A percentile compares a stretch with the other conserved stretches of the same genome.
Conservation (phyloP, 2,888 invertebrate genomes). For the Papilio demoleus region DNA sequence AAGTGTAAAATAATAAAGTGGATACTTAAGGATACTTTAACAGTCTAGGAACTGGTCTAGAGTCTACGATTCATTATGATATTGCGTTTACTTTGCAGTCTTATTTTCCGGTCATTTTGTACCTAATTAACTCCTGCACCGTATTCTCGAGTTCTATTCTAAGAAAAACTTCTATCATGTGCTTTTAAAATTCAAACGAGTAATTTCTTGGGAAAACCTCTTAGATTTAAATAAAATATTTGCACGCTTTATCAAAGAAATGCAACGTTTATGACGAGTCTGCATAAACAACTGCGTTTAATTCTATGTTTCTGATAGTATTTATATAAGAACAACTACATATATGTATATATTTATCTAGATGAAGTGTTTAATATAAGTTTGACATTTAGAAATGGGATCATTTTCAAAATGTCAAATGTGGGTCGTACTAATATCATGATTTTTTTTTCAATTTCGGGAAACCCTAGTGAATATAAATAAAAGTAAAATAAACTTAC, state of each 20-base stretch:
- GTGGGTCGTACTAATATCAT: too few relatives aligned
- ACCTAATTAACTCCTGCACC: slow-evolving; percentile 17
- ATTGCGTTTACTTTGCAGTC: not conserved
- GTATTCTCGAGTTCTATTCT: slow-evolving; percentile 12
- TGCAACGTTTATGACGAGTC: not conserved
- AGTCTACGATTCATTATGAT: not conserved
- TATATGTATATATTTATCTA: too few relatives aligned
- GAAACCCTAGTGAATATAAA: too few relatives aligned
- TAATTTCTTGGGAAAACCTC: not conserved
- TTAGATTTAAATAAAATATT: not conserved
- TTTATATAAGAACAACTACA: not conserved
- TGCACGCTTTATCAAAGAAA: not conserved
- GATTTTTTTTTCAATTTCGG: too few relatives aligned
- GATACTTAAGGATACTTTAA: too few relatives aligned
- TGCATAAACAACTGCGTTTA: not conserved
- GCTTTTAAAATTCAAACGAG: not conserved
- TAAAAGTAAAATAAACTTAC: too few relatives aligned
- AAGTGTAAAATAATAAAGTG: not conserved
- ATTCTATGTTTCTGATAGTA: not conserved
- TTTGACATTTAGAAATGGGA: too few relatives aligned
- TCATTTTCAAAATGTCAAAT: too few relatives aligned
- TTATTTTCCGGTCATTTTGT: slow-evolving; percentile 9
- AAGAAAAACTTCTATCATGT: slow-evolving; percentile 8
- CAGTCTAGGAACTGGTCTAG: not conserved
- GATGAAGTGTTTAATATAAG: too few relatives aligned